Conservation (phyloP, 1,140 invertebrate species). For the Achatina immaculata region DNA sequence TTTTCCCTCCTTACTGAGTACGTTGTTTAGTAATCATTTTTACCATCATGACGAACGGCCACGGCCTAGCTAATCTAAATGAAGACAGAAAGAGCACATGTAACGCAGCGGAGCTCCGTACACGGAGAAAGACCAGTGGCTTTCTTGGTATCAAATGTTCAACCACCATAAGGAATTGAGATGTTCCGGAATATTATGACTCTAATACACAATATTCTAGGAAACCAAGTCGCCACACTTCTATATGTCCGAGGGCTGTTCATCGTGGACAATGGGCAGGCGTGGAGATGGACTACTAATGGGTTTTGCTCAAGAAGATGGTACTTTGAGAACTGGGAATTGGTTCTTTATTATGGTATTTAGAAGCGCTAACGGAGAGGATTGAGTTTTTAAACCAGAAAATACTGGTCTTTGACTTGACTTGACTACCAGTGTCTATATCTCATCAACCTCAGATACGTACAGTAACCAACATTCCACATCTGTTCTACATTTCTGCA, state of each 20-base stretch:
- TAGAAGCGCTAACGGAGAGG: too few relatives aligned
- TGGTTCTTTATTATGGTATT: slow-evolving; percentile 9
- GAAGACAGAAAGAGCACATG: background rate
- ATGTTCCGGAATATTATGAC: slow-evolving; percentile 18
- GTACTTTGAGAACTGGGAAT: background rate
- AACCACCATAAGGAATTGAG: slow-evolving; percentile 17
- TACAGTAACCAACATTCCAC: too few relatives aligned
- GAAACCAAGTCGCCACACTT: background rate
- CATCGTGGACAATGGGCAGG: slow-evolving; percentile 20
- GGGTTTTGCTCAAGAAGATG: background rate
- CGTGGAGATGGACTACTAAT: background rate
- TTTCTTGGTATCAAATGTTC: slow-evolving; percentile 21
- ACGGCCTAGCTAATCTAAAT: too few relatives aligned
- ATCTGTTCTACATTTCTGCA: too few relatives aligned
- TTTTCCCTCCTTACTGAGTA: too few relatives aligned
- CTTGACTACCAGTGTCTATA: too few relatives aligned
- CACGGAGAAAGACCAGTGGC: background rate
- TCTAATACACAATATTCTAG: slow-evolving; percentile 9
- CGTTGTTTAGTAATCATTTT: too few relatives aligned
- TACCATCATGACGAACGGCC: too few relatives aligned
- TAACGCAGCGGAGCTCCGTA: slow-evolving; percentile 1
- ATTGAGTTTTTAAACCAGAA: too few relatives aligned
- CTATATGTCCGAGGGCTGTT: slow-evolving; percentile 4
- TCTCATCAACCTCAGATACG: too few relatives aligned
- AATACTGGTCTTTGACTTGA: too few relatives aligned